Conservation (phyloP, 2,888 invertebrate species). For the Notodonta dromedarius region DNA sequence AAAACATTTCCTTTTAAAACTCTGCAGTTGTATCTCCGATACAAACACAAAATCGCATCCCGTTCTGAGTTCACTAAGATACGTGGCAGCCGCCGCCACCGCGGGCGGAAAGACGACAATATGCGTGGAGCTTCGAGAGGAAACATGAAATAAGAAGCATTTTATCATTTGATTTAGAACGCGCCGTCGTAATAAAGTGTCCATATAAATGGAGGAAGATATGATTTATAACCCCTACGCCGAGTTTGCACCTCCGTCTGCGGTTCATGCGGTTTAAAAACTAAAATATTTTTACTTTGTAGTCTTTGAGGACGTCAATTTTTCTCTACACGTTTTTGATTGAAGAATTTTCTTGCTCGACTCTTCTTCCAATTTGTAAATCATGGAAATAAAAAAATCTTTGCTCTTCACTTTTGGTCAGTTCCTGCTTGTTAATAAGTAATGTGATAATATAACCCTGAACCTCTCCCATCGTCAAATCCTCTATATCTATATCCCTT, state of each 20-base stretch:
- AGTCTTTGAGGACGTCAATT: background rate
- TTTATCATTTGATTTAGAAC: slow-evolving; percentile 84
- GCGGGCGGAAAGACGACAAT: slow-evolving; percentile 63
- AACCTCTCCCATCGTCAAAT: too few species aligned
- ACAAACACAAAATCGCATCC: slow-evolving; percentile 29
- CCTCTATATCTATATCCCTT: too few species aligned
- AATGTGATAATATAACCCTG: background rate
- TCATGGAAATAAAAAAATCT: too few species aligned
- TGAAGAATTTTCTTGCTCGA: background rate
- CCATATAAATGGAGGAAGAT: slow-evolving; percentile 80
- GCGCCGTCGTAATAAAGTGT: slow-evolving; percentile 81
- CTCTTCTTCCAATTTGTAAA: background rate
- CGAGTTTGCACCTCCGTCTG: slow-evolving; percentile 69
- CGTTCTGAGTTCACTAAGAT: slow-evolving; percentile 24
- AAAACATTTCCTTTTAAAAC: slow-evolving; percentile 17
- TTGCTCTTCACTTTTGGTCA: too few species aligned
- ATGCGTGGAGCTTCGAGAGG: slow-evolving; percentile 70
- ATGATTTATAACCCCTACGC: slow-evolving; percentile 76
- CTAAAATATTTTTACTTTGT: slow-evolving; percentile 39
- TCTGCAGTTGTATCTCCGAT: slow-evolving; percentile 26
- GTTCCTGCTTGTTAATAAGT: too few species aligned
- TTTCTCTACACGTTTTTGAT: background rate
- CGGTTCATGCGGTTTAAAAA: slow-evolving; percentile 57
- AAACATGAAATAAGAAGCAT: slow-evolving; percentile 81
- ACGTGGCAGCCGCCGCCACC: slow-evolving; percentile 44